A percentile compares a stretch with the other conserved stretches of the same genome.
These are phyloP conservation scores for Procambarus virginalis DNA, from an alignment of 1,140 invertebrate genomes.

Conservation along the genomic window DNA sequence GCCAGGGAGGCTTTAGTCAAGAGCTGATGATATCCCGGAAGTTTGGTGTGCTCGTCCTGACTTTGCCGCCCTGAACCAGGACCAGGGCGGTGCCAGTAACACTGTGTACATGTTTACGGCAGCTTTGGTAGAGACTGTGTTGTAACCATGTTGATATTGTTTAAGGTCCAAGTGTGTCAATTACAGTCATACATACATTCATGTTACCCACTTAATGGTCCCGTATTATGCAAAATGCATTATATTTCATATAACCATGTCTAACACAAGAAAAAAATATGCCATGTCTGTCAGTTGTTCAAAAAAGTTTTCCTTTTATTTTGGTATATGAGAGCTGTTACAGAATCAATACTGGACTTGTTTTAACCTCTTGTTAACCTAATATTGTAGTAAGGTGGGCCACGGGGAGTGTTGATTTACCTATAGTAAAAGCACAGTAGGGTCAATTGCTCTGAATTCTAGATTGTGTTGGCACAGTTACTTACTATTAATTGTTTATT, in stretches of 20 bases:
- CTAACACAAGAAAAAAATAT: slow-evolving; percentile 42
- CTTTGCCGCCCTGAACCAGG: slow-evolving; percentile 32
- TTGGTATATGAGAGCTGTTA: slow-evolving; percentile 63
- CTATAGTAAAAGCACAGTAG: slow-evolving; percentile 41
- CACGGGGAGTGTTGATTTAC: slow-evolving; percentile 43
- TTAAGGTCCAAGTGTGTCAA: slow-evolving; percentile 53
- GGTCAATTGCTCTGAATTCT: slow-evolving; percentile 12
- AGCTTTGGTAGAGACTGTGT: slow-evolving; percentile 64
- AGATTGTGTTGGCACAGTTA: slow-evolving; percentile 16
- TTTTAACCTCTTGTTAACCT: slow-evolving; percentile 62
- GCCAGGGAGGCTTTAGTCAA: slow-evolving; percentile 34
- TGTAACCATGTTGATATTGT: slow-evolving; percentile 65
- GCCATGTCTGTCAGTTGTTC: slow-evolving; percentile 56
- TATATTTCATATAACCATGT: slow-evolving; percentile 58
- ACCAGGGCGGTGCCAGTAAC: slow-evolving; percentile 42
- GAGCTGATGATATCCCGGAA: slow-evolving; percentile 7
- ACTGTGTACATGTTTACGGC: slow-evolving; percentile 57
- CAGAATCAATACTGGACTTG: slow-evolving; percentile 61
- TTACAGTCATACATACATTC: slow-evolving; percentile 55
- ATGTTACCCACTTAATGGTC: slow-evolving; percentile 56
- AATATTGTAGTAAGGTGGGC: slow-evolving; percentile 55
- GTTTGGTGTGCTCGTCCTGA: slow-evolving; percentile 35
- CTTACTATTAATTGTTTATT: background rate
- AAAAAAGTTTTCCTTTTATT: slow-evolving; percentile 57
- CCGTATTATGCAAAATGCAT: slow-evolving; percentile 56